A percentile compares a stretch with the other conserved stretches of the same genome.
Evolutionary conservation across 2,113 vertebrate species (phyloP).

Genomic region (Todiramphus saurophagus): DNA sequence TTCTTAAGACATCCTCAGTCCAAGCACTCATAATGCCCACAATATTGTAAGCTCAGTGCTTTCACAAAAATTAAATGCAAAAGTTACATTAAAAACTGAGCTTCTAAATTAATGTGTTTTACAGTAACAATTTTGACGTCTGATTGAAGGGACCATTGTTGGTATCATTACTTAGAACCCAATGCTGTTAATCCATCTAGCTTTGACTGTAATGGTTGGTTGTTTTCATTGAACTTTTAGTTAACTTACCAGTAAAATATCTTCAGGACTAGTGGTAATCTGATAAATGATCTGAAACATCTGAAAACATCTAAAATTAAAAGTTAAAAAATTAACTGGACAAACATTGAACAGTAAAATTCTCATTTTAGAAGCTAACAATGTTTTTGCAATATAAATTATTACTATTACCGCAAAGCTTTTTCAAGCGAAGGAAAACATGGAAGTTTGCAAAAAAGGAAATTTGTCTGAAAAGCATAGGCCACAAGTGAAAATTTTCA

Average conservation of each 20-base stretch:
- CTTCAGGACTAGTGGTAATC: constrained; percentile 88
- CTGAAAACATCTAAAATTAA: constrained; percentile 86
- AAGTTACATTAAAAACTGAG: background rate
- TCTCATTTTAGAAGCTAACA: background rate
- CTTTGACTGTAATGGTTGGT: background rate
- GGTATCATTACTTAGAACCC: background rate
- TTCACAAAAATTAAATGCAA: background rate
- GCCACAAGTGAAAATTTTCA: background rate
- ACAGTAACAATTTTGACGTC: background rate
- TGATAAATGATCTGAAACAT: constrained; percentile 94
- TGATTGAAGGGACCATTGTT: background rate
- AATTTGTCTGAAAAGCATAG: background rate
- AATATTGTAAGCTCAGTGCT: background rate
- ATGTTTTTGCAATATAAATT: background rate
- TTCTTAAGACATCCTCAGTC: background rate
- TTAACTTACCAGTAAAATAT: constrained; percentile 87
- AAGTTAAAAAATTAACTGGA: background rate
- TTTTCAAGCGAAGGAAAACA: background rate
- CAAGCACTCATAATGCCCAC: background rate
- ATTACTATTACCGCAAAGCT: background rate
- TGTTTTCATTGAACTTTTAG: background rate
- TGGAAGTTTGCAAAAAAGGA: background rate
- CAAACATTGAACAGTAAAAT: background rate
- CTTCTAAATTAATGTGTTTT: background rate
- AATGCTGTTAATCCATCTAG: background rate